Base-by-base conservation (phyloP, 2,888 invertebrate species). In the Petrolisthes manimaculis region DNA sequence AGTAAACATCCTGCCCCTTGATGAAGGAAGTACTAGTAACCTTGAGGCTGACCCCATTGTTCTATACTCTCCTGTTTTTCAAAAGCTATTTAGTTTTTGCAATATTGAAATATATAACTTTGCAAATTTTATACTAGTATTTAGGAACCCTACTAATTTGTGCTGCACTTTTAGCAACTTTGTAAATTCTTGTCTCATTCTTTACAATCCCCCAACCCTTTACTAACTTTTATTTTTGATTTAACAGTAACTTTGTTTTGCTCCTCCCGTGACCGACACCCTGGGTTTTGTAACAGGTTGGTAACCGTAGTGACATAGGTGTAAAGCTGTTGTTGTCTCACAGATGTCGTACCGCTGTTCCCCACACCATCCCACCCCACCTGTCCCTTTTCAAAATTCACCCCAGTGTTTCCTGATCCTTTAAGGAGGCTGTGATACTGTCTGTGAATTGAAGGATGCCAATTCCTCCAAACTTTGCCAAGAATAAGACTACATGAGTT, bases 221-320 rank as follows among this genome's bases (percentile, higher is more conserved):
- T 89, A 89, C 89, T 89, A 89, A 89, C 84, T 89, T 89, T 89
- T 89, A 87, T 87, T 89, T 89, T 89, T 89, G 87, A 89, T 89
- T 89, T 89, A 89, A 89, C 89, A 89, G 89, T 89, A 89, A 89
- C 82, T 89, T 89, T 88, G 88, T 84, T 89, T 89, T 89, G 89
- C 89, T 89, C 89, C 87, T 89, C 89, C 89, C 82, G 86, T 87
- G 87, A 84, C 87, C 89, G 89, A 89, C 89, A 87, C 87, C 87
- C 84, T 84, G 87, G 89, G 86, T 89, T 86, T 89, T 87, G 84
- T 86, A 89, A 87, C 89, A 89, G 89, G 89, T 89, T 89, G 89
- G 89, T 89, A 89, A 89, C 82, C 78, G 89, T 89, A 89, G 89
- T 82, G 80, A 84, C 56, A 71, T 89, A 87, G 89, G 69, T 81